phyloP scores from a whole-genome alignment of 1,140 invertebrate genomes.

The Diachasma alloeum region DNA sequence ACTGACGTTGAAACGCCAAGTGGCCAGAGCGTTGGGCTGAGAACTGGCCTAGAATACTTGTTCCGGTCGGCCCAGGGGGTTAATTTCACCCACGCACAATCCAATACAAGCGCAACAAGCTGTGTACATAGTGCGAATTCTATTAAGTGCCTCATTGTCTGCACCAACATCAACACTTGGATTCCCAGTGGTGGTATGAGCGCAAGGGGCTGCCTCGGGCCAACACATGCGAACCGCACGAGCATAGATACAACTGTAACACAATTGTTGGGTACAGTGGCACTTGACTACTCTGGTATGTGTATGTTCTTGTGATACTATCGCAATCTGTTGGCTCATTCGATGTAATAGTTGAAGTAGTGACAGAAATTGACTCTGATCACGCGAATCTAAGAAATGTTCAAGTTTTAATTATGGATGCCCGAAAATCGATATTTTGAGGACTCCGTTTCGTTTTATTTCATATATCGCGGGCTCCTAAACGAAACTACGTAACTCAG shows the following conservation, averaged over 20 bases:
- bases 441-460: too few species aligned
- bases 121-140: neutral
- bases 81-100: conserved; percentile 21
- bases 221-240: neutral
- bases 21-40: conserved; percentile 48
- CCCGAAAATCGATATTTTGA: too few species aligned
- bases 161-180: neutral
- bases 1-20: conserved; percentile 54
- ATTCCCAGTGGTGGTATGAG: neutral
- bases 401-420: neutral
- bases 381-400: conserved; percentile 51
- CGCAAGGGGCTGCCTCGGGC: neutral
- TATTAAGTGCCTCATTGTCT: neutral
- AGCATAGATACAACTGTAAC: neutral
- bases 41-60: conserved; percentile 38
- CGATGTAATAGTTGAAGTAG: conserved; percentile 63
- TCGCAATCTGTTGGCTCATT: conserved; percentile 56
- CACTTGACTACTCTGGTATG: conserved; percentile 32
- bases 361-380: conserved; percentile 60
- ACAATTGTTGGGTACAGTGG: neutral
- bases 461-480: too few species aligned
- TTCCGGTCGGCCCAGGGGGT: conserved; percentile 33
- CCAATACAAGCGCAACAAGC: neutral
- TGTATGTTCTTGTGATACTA: conserved; percentile 56
- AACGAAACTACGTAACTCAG: too few species aligned